Evolutionary conservation across 2,113 vertebrate species (phyloP), one percentile per base, ranked within the genome.

Genomic region (Dicrurus megarhynchus): DNA sequence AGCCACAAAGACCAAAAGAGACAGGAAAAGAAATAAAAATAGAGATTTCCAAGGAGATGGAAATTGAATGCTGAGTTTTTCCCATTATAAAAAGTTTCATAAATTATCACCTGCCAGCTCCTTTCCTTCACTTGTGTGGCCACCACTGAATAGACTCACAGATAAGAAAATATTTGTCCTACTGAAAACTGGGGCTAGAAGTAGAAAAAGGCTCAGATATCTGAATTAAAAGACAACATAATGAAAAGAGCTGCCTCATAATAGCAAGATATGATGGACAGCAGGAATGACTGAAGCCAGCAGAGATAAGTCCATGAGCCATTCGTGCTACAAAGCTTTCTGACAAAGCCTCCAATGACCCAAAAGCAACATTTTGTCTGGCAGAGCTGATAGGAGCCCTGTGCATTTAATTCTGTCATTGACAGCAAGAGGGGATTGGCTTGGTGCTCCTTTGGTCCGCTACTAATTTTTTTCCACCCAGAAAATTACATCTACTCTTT

Each of bases 351-450:
- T 17, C 14, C 32, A 49, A 37, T 26, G 81, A 81, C 18, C 50
- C 69, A 52, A 69, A 75, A 15, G 14, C 24, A 55, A 21, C 0
- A 0, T 16, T 82, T 55, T 64, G n/a, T 52, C 57, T 19, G 7
- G 30, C 4, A 1, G 15, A 90, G 55, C 33, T 79, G 63, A 63
- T 27, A 50, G 56, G 41, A 76, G 11, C 68, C 7, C 1, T 6
- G 13, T 33, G 59, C 53, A 68, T 91, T 75, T 30, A 33, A 73
- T 73, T 64, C 11, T 6, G 39, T 7, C 41, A 5, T 13, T 65
- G 49, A 49, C 55, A 86, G 49, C 46, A 56, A 60, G 60, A 23
- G 19, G 70, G 73, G 63, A 35, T 26, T 2, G 0, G 15, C 44
- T 91, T 42, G 59, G 37, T 94, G 30, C 35, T 78, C 23, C 4